These are phyloP conservation scores for Abrostola triplasia DNA, from an alignment of 2,888 invertebrate species.

Conservation along the genomic window DNA sequence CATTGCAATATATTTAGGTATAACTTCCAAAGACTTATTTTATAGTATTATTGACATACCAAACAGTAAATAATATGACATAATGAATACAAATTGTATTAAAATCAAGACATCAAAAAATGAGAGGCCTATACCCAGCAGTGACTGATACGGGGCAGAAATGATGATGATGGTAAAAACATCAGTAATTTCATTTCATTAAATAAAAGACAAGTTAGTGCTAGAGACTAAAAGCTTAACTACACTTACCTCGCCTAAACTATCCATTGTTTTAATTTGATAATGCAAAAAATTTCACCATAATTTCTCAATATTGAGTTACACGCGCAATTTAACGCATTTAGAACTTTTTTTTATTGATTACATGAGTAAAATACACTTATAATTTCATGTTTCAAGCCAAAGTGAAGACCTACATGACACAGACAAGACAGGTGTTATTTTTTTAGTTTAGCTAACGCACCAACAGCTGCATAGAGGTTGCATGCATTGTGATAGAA, in stretches of 20 bases:
- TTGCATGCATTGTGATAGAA: constrained; percentile 8
- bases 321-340: constrained; percentile 47
- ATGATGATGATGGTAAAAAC: too few relatives aligned
- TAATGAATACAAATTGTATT: too few relatives aligned
- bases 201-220: too few relatives aligned
- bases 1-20: too few relatives aligned
- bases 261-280: constrained; percentile 24
- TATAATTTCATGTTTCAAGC: constrained; percentile 57
- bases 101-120: too few relatives aligned
- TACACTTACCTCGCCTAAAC: constrained; percentile 26
- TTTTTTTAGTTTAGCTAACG: constrained; percentile 40
- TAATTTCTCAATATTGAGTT: constrained; percentile 48
- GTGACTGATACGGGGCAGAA: too few relatives aligned
- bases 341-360: constrained; percentile 42
- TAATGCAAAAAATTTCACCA: constrained; percentile 46
- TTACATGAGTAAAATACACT: constrained; percentile 43
- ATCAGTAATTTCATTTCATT: too few relatives aligned
- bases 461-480: constrained; percentile 45
- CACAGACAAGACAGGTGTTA: constrained; percentile 59
- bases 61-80: too few relatives aligned
- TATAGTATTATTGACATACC: too few relatives aligned
- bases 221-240: too few relatives aligned
- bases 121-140: too few relatives aligned
- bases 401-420: constrained; percentile 58
- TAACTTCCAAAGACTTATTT: too few relatives aligned